Evolutionary conservation across 2,113 vertebrate species (phyloP).

Genomic region (Leptosomus discolor): DNA sequence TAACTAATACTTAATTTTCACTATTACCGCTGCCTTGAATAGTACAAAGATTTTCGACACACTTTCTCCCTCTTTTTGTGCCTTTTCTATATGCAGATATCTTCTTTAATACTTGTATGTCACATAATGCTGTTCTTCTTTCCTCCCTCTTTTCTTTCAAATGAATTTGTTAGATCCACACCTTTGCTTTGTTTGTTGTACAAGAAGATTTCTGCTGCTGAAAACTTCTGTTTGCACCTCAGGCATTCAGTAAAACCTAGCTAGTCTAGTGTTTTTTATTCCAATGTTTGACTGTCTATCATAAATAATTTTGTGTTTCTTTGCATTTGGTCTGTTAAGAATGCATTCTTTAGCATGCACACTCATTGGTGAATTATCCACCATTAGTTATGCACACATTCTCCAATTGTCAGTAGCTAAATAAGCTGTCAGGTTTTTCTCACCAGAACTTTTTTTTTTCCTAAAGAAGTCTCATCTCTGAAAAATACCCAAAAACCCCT

Average conservation of each 20-base stretch:
- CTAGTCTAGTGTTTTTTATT: background rate
- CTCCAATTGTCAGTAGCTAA: background rate
- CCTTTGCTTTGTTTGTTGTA: background rate
- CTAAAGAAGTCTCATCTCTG: background rate
- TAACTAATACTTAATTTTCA: background rate
- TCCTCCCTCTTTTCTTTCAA: fast-evolving
- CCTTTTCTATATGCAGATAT: background rate
- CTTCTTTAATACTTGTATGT: background rate
- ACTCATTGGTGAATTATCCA: background rate
- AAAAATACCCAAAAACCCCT: background rate
- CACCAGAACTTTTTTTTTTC: background rate
- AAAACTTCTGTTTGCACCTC: background rate
- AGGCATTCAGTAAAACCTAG: background rate
- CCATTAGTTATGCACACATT: background rate
- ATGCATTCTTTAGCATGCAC: background rate
- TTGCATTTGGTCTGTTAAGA: background rate
- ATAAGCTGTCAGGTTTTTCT: background rate
- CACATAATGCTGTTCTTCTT: background rate
- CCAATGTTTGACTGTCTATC: background rate
- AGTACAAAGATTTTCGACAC: background rate
- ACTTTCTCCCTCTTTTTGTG: background rate
- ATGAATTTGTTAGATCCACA: background rate
- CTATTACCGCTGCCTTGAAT: background rate
- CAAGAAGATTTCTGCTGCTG: background rate
- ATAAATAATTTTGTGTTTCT: background rate